Percentiles rank a stretch among this genome's conserved stretches.
These are phyloP conservation scores for Alectoris magna DNA, from an alignment of 2,797 vertebrate genomes.

Conservation along the genomic window DNA sequence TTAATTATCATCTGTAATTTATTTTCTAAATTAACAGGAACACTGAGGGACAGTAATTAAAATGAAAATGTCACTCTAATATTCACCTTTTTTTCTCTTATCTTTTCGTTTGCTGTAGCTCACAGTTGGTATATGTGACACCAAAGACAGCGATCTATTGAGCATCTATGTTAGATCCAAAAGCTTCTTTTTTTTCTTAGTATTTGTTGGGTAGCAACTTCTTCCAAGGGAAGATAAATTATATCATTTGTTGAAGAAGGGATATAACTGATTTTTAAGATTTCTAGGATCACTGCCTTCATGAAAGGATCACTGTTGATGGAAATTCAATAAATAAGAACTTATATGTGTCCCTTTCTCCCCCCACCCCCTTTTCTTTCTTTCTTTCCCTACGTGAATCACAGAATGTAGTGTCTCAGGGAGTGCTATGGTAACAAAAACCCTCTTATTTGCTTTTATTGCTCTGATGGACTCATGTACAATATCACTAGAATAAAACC, in stretches of 20 bases:
- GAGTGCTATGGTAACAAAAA: not conserved
- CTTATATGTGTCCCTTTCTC: not conserved
- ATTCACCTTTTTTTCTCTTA: not conserved
- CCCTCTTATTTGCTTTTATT: not conserved
- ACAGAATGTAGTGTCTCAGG: not conserved
- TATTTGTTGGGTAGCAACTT: not conserved
- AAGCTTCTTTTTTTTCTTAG: not conserved
- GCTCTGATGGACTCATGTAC: not conserved
- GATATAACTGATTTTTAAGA: not conserved
- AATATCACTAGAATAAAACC: not conserved
- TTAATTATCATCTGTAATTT: constrained; percentile 31
- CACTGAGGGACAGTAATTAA: constrained; percentile 6
- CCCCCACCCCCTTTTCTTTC: fast-evolving
- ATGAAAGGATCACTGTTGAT: not conserved
- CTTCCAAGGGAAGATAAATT: not conserved
- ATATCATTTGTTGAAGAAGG: not conserved
- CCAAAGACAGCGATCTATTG: not conserved
- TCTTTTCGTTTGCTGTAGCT: not conserved
- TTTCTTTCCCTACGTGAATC: not conserved
- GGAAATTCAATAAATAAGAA: not conserved
- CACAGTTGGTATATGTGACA: not conserved
- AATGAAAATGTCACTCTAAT: constrained; percentile 28
- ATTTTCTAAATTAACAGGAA: constrained; percentile 29
- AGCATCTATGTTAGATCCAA: not conserved
- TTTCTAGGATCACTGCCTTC: fast-evolving